phyloP scores from a whole-genome alignment of 2,113 vertebrate species.

The Chroicocephalus ridibundus region DNA sequence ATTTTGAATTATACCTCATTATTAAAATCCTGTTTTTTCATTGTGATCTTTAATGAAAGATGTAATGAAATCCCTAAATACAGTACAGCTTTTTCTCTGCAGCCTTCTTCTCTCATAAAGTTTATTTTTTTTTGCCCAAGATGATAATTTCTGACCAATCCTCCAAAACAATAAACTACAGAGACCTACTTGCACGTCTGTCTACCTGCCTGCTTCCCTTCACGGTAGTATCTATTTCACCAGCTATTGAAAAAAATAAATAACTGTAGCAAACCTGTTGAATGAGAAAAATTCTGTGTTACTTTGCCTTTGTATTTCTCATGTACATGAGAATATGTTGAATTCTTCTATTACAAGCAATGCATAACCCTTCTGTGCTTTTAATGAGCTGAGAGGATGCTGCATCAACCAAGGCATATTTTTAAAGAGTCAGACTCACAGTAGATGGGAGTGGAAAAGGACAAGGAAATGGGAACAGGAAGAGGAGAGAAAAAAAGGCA shows the following conservation, averaged over 20 bases:
- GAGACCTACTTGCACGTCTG: not conserved
- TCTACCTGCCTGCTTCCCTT: not conserved
- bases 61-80: constrained; percentile 33
- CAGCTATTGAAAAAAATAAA: not conserved
- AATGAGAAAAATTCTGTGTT: not conserved
- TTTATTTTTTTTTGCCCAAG: not conserved
- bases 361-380: not conserved
- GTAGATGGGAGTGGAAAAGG: not conserved
- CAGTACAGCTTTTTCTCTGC: not conserved
- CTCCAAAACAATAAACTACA: not conserved
- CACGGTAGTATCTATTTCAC: not conserved
- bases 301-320: not conserved
- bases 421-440: not conserved
- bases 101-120: not conserved
- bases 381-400: not conserved
- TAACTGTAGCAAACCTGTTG: not conserved
- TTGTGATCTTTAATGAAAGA: constrained; percentile 66
- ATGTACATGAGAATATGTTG: not conserved
- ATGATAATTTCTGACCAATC: not conserved
- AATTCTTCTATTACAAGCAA: not conserved
- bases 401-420: not conserved
- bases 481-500: not conserved
- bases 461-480: not conserved
- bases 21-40: constrained; percentile 31
- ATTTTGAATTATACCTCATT: constrained; percentile 53